Conservation (phyloP, 2,113 vertebrate species). For the Ailurus styani region DNA sequence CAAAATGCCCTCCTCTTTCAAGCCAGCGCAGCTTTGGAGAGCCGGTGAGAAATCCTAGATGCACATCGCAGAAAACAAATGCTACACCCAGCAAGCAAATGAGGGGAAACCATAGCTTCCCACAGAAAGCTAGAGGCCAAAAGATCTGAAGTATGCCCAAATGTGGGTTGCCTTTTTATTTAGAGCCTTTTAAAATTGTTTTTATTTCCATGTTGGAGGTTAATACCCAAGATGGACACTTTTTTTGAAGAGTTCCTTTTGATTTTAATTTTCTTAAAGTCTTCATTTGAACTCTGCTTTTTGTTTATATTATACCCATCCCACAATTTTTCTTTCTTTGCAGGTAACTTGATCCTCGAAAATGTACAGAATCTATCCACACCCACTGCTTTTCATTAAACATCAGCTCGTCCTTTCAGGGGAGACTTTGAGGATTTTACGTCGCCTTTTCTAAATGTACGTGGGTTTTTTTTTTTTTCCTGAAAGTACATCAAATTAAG, state of each 20-base stretch:
- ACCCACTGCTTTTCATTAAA: conserved; percentile 75
- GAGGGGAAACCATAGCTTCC: conserved; percentile 19
- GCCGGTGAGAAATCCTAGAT: background rate
- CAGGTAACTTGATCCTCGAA: conserved; percentile 69
- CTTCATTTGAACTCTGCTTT: conserved; percentile 65
- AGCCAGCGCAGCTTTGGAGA: background rate
- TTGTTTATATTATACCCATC: conserved; percentile 68
- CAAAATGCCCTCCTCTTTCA: background rate
- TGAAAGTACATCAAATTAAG: conserved; percentile 61
- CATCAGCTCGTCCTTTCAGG: conserved; percentile 55
- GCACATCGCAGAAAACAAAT: background rate
- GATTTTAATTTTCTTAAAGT: conserved; percentile 74
- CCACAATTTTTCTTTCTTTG: conserved; percentile 64
- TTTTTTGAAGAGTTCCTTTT: conserved; percentile 71
- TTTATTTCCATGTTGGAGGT: conserved; percentile 66
- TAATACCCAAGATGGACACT: conserved; percentile 67
- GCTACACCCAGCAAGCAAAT: background rate
- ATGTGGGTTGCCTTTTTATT: background rate
- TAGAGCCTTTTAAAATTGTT: conserved; percentile 58
- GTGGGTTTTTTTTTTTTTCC: background rate
- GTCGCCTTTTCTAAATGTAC: conserved; percentile 48
- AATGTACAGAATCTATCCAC: conserved; percentile 61
- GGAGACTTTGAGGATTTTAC: conserved; percentile 52
- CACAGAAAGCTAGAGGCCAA: conserved; percentile 36
- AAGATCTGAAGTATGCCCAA: conserved; percentile 22